Conservation (phyloP, 2,113 vertebrate species). For the Alces alces region DNA sequence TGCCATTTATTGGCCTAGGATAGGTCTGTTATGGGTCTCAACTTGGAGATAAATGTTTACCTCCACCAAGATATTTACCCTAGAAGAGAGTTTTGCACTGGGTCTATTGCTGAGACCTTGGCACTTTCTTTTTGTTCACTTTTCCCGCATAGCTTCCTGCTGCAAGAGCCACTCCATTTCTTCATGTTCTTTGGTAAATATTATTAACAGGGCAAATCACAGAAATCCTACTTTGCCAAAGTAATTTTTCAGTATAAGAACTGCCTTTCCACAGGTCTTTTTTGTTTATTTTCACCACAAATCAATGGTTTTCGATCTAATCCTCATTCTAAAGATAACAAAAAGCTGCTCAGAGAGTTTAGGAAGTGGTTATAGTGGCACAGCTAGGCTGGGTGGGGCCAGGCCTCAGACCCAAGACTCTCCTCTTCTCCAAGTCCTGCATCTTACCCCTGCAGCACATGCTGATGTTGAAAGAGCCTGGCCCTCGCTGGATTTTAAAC, state of each 20-base stretch:
- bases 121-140: neutral
- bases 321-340: neutral
- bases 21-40: neutral
- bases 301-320: neutral
- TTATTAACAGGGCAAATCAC: neutral
- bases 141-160: neutral
- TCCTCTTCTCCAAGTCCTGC: neutral
- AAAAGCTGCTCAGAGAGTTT: neutral
- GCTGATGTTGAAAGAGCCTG: neutral
- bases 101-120: neutral
- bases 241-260: neutral
- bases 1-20: neutral
- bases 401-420: neutral
- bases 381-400: too few species aligned
- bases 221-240: neutral
- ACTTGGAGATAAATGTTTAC: constrained; percentile 16
- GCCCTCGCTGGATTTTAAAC: neutral
- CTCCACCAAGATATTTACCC: neutral
- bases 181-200: neutral
- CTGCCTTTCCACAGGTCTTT: neutral
- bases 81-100: neutral
- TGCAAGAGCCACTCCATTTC: neutral
- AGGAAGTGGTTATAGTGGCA: neutral
- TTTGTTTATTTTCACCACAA: neutral
- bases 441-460: neutral